Percentiles rank a stretch among this genome's conserved stretches.
These are phyloP conservation scores for Octomys mimax DNA, from an alignment of 2,797 vertebrate species.

Conservation along the genomic window DNA sequence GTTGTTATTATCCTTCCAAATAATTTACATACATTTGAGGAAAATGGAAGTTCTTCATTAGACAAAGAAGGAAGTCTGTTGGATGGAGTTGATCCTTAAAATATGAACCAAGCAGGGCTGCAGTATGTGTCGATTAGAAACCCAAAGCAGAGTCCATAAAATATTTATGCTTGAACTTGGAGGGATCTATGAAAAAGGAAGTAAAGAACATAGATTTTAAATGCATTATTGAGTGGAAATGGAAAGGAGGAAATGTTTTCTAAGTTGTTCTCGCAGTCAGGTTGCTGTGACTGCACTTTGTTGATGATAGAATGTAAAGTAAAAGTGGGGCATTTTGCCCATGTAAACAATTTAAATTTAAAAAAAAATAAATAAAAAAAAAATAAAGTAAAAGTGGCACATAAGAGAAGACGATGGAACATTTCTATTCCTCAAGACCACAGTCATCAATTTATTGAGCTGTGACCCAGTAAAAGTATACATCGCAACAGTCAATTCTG, in stretches of 20 bases:
- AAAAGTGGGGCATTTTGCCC: no score
- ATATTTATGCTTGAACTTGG: slow-evolving; percentile 49
- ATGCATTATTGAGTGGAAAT: slow-evolving; percentile 14
- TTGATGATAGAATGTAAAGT: slow-evolving; percentile 50
- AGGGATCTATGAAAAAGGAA: slow-evolving; percentile 42
- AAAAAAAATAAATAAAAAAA: no score
- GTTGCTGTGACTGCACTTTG: slow-evolving; percentile 48
- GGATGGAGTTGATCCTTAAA: slow-evolving; percentile 54
- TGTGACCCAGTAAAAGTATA: background rate
- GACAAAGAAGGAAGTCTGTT: slow-evolving; percentile 56
- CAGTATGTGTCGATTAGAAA: slow-evolving; percentile 63
- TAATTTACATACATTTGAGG: slow-evolving; percentile 29
- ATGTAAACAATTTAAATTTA: no score
- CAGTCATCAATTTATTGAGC: slow-evolving; percentile 53
- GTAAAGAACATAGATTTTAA: background rate
- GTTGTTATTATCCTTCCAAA: slow-evolving; percentile 5
- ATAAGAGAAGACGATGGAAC: background rate
- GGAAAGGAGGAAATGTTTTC: slow-evolving; percentile 12
- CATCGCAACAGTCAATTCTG: background rate
- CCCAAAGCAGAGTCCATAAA: slow-evolving; percentile 64
- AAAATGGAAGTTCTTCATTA: background rate
- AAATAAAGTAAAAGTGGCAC: slow-evolving; percentile 44
- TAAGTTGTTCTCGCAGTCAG: slow-evolving; percentile 31
- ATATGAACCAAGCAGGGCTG: slow-evolving; percentile 65
- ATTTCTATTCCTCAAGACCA: slow-evolving; percentile 39